Evolutionary conservation across 2,888 invertebrate genomes (phyloP), one percentile per base, ranked within the genome.

Genomic region (Ommatoiulus sabulosus): DNA sequence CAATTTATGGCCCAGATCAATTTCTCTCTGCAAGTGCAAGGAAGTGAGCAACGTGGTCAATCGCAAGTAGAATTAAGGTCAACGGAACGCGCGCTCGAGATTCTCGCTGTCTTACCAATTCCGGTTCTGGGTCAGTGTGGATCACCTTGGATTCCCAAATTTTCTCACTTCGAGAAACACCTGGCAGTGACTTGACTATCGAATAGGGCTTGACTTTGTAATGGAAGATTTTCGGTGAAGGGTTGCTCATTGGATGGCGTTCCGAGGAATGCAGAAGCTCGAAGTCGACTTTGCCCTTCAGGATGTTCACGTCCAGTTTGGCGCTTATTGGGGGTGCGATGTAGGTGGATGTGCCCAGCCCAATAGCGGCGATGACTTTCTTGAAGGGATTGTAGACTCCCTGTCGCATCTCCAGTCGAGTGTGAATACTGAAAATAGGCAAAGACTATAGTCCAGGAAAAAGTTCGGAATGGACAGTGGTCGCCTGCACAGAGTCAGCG

Each of bases 341-440:
- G 43, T 72, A 72, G 35, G 63, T 46, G 43, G 72, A 72, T 24
- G 87, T 87, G 5, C 63, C 43, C 63, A 87, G 8, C 4, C 17
- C 80, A 10, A 48, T 80, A 12, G n/a, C 15, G 12, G 43, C 24
- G 35, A 87, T 12, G 3, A 43, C 80, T 12, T 87, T 17, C 15
- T 52, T 72, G 48, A 87, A 87, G 17, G 87, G 87, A 17, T 87
- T 87, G 80, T 72, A 87, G 48, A 87, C 80, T 8, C 63, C 57
- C 57, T 35, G 20, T 3, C 57, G 72, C 17, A 46, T 20, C 20
- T 35, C 80, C 24, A 43, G 17, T 15, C 43, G 87, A n/a, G 35
- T 44, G 6, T 72, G 24, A 17, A 72, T 35, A n/a, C 87, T 87
- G 35, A 24, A 24, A n/a, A 24, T 87, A n/a, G 4, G 6, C 6